Conservation (phyloP, 2,797 vertebrate genomes). For the Anomalospiza imberbis region DNA sequence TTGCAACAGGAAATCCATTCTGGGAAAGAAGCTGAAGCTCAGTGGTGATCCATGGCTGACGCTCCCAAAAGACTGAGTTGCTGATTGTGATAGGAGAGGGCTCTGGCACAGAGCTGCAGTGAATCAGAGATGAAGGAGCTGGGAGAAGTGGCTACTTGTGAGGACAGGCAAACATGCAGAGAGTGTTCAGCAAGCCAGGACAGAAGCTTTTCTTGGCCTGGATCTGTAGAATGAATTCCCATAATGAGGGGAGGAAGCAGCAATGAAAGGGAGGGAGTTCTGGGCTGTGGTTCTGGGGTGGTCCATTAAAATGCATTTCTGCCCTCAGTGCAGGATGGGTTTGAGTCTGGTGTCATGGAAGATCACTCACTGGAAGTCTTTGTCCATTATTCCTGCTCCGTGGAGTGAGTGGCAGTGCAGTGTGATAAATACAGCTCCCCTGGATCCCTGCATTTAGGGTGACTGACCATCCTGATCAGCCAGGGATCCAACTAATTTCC, state of each 20-base stretch:
- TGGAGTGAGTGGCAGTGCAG: not conserved
- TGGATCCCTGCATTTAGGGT: not conserved
- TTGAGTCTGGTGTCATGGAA: not conserved
- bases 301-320: not conserved
- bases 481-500: not conserved
- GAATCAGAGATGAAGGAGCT: not conserved
- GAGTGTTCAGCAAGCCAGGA: not conserved
- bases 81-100: not conserved
- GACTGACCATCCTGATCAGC: not conserved
- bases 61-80: not conserved
- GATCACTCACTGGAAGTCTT: not conserved
- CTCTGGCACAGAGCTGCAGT: not conserved
- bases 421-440: not conserved
- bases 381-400: not conserved
- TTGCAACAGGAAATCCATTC: conserved; percentile 55
- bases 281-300: not conserved
- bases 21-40: conserved; percentile 31
- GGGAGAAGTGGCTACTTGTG: not conserved
- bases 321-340: not conserved
- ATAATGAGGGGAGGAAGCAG: not conserved
- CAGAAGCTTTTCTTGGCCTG: not conserved
- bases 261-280: not conserved
- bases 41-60: not conserved
- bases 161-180: not conserved
- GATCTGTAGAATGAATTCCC: not conserved